Percentiles rank a stretch among this genome's conserved stretches.
Conservation (phyloP, 2,797 vertebrate species). For the Coranthus polyacanthus region DNA sequence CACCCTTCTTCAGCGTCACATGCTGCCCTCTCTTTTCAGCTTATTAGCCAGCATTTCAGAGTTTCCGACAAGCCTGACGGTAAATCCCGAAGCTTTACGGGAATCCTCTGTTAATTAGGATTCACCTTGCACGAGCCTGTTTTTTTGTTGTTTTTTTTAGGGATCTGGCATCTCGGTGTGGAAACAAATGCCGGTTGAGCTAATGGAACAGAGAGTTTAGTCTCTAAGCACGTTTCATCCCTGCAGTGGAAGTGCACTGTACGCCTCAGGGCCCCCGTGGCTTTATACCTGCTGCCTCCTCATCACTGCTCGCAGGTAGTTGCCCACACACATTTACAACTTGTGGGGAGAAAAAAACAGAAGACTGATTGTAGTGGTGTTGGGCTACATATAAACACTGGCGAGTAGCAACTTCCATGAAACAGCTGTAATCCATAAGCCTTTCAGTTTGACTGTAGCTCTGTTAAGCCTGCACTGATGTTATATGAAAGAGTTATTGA, state of each 20-base stretch:
- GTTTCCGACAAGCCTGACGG: constrained; percentile 51
- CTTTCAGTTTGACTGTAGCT: no score
- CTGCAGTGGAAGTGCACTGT: constrained; percentile 30
- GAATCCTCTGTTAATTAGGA: constrained; percentile 75
- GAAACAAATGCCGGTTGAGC: constrained; percentile 57
- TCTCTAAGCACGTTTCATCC: constrained; percentile 54
- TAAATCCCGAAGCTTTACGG: constrained; percentile 68
- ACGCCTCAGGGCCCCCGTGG: constrained; percentile 14
- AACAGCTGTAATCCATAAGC: constrained; percentile 17
- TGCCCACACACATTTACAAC: constrained; percentile 52
- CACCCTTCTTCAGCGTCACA: constrained; percentile 25
- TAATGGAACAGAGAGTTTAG: constrained; percentile 57
- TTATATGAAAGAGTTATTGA: constrained; percentile 29
- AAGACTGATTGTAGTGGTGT: constrained; percentile 19
- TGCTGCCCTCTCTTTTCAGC: constrained; percentile 4
- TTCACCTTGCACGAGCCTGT: constrained; percentile 52
- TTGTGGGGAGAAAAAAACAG: constrained; percentile 37
- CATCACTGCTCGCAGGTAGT: constrained; percentile 39
- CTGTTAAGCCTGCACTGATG: constrained; percentile 10
- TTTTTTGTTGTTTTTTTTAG: constrained; percentile 14
- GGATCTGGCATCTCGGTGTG: constrained; percentile 35
- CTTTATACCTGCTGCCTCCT: constrained; percentile 56
- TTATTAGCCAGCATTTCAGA: constrained; percentile 47
- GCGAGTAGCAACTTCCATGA: constrained; percentile 18
- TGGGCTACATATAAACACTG: constrained; percentile 19